phyloP scores from a whole-genome alignment of 1,140 invertebrate genomes.

The Zaprionus ornatus region DNA sequence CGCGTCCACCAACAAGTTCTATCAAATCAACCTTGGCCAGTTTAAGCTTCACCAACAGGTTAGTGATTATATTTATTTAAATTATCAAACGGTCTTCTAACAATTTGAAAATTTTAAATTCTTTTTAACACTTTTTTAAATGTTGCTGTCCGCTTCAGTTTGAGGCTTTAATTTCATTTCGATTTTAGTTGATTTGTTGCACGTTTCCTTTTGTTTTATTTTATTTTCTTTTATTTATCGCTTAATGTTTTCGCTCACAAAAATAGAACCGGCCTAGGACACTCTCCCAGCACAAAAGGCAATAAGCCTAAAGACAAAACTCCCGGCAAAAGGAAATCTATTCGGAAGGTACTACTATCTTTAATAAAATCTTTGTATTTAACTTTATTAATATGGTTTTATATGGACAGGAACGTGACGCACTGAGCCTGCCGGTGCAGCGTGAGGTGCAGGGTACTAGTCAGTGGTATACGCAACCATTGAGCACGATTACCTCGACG shows the following conservation, averaged over 20 bases:
- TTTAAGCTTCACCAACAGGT: conserved; percentile 79
- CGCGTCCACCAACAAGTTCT: conserved; percentile 75
- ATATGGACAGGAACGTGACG: conserved; percentile 63
- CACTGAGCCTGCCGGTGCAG: conserved; percentile 68
- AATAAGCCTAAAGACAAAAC: conserved; percentile 82
- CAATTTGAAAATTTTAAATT: conserved; percentile 6
- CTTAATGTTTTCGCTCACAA: conserved; percentile 40
- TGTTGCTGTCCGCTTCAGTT: conserved; percentile 44
- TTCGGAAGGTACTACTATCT: conserved; percentile 68
- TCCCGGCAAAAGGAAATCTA: conserved; percentile 73
- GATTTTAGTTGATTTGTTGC: conserved; percentile 36
- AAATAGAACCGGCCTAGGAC: conserved; percentile 65
- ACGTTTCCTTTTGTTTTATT: conserved; percentile 40
- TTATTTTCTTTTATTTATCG: conserved; percentile 52
- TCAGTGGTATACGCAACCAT: conserved; percentile 80
- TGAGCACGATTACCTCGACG: conserved; percentile 77
- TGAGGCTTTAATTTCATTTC: conserved; percentile 57
- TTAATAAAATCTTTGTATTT: not conserved
- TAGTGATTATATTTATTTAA: not conserved
- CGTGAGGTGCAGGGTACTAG: conserved; percentile 51
- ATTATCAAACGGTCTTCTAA: not conserved
- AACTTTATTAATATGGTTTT: not conserved
- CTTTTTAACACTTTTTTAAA: conserved; percentile 17
- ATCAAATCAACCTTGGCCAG: conserved; percentile 82
- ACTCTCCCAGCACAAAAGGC: conserved; percentile 76